Base-by-base conservation (phyloP, 1,140 invertebrate genomes). In the Druon quercuslanigerum region DNA sequence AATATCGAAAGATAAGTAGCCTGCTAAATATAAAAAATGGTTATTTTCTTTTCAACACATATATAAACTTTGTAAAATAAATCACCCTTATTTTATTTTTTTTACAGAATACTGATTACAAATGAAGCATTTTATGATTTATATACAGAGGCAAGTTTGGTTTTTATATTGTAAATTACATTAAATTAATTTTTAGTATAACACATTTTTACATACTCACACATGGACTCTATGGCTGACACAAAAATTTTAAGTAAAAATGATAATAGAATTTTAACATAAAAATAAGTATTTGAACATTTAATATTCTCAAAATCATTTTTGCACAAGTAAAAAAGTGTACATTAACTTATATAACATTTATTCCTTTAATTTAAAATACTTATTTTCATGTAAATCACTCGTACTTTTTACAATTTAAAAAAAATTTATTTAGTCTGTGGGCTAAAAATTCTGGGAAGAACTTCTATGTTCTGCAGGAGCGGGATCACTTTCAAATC, bases 121-220 rank as follows among this genome's bases (percentile, higher is more conserved):
- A 60, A 13, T 60, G 40, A 60, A 11, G 57, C 14, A 33, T 60
- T 60, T 60, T 33, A 20, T 60, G 3, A 46, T 56, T 17, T 60
- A 25, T 60, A 25, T 60, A 60, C 57, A 60, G 25, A 25, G 57
- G 25, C 25, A 60, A 60, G 57, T 25, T 60, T 60, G 19, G 57
- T 60, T 25, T 19, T 60, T 19, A 60, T 25, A 11, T 60, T 60
- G 57, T 25, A 60, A 57, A 25, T 60, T 33, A 60, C 20, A 60
- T 9, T 20, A 33, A 33, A 20, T 20, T 60, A 46, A 13, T 33
- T 60, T 14, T 4, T 33, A 19, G 20, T 20, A 57, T 11, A 57
- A 17, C 19, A 57, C 19, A 57, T 20, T 25, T 14, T 12, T 33
- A 33, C 57, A 60, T 20, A 25, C 56, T 25, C 8, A 20, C 20